A percentile compares a stretch with the other conserved stretches of the same genome.
phyloP scores from a whole-genome alignment of 2,113 vertebrate species.

The Tragelaphus scriptus region DNA sequence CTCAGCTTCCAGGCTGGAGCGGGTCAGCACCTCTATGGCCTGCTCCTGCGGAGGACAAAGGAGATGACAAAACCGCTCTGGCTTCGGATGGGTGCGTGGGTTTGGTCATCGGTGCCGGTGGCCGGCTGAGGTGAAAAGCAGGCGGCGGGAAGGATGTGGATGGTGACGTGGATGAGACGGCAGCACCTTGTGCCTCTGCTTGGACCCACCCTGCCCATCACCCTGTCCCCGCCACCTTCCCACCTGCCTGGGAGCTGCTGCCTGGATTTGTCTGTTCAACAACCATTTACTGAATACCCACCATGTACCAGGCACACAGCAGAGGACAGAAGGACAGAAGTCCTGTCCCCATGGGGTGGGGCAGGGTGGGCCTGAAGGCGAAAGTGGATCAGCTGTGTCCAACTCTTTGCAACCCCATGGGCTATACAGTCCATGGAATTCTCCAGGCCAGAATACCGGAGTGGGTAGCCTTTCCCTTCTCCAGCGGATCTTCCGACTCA shows the following conservation, averaged over 20 bases:
- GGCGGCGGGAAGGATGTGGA: neutral
- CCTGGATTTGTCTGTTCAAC: too few species aligned
- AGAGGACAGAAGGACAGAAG: neutral
- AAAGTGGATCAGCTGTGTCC: neutral
- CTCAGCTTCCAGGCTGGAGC: slow-evolving; percentile 93
- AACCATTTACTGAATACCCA: neutral
- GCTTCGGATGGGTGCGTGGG: fast-evolving
- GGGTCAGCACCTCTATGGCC: slow-evolving; percentile 86
- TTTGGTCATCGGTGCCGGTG: neutral
- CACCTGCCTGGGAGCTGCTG: neutral
- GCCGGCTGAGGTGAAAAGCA: fast-evolving
- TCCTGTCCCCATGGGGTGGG: neutral
- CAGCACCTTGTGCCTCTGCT: neutral
- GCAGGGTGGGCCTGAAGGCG: neutral
- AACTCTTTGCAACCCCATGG: neutral
- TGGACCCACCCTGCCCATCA: fast-evolving
- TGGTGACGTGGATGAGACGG: fast-evolving
- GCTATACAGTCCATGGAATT: neutral
- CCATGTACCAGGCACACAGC: neutral
- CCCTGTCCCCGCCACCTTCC: neutral
- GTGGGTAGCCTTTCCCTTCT: neutral
- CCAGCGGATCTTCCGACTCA: neutral
- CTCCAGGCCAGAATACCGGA: neutral
- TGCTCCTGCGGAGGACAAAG: slow-evolving; percentile 82
- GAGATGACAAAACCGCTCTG: slow-evolving; percentile 16